Evolutionary conservation across 1,140 invertebrate species (phyloP).

Genomic region (Phthorimaea operculella): DNA sequence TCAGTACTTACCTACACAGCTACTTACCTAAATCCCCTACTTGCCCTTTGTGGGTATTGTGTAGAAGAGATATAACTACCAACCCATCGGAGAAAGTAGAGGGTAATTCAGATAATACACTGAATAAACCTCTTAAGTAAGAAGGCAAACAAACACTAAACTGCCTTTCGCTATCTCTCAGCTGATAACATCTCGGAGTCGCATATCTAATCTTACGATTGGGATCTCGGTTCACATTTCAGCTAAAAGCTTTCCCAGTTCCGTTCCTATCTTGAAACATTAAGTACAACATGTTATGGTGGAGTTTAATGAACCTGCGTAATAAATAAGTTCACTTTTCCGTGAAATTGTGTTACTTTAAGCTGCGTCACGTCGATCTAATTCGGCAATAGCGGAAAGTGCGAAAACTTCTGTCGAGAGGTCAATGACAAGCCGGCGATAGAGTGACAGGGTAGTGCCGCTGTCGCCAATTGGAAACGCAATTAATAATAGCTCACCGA

Average conservation of each 20-base stretch:
- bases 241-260: slow-evolving; percentile 1
- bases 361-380: slow-evolving; percentile 5
- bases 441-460: slow-evolving; percentile 12
- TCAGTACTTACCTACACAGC: too few relatives aligned
- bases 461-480: not conserved
- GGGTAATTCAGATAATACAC: too few relatives aligned
- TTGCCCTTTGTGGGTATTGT: too few relatives aligned
- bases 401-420: slow-evolving; percentile 12
- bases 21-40: too few relatives aligned
- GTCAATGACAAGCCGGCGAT: slow-evolving; percentile 18
- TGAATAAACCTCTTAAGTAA: not conserved
- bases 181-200: not conserved
- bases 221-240: not conserved
- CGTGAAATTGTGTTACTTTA: not conserved
- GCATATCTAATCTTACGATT: not conserved
- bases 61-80: too few relatives aligned
- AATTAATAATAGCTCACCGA: not conserved
- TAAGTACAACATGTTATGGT: not conserved
- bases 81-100: too few relatives aligned
- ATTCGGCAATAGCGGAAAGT: slow-evolving; percentile 15
- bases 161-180: not conserved
- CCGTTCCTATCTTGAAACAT: not conserved
- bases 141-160: not conserved
- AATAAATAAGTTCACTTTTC: not conserved
- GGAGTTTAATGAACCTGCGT: not conserved